Evolutionary conservation across 2,113 vertebrate species (phyloP).

Genomic region (Ursus arctos): DNA sequence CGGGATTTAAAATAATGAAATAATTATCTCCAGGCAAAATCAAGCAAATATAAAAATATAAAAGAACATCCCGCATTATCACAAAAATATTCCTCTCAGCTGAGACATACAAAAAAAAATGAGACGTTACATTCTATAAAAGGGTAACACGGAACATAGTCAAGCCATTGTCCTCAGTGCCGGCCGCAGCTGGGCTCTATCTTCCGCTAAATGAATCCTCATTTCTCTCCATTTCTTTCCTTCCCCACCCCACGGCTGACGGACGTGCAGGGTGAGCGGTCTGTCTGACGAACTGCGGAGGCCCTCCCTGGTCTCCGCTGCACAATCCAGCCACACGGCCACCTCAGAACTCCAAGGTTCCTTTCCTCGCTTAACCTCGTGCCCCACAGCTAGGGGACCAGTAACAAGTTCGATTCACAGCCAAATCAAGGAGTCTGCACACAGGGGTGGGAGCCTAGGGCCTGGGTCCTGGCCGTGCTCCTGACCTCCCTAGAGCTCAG

Average conservation of each 20-base stretch:
- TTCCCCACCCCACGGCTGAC: not conserved
- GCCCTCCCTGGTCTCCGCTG: fast-evolving
- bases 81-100: not conserved
- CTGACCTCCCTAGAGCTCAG: not conserved
- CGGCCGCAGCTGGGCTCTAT: not conserved
- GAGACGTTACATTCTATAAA: not conserved
- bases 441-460: fast-evolving
- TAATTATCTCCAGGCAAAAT: not conserved
- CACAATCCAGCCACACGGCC: not conserved
- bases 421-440: too few relatives aligned
- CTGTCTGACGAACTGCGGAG: not conserved
- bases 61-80: not conserved
- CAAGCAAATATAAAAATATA: not conserved
- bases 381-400: not conserved
- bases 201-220: not conserved
- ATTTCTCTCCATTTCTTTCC: not conserved
- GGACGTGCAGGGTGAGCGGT: not conserved
- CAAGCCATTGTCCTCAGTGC: not conserved
- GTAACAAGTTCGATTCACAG: not conserved
- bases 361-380: not conserved
- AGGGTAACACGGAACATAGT: not conserved
- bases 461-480: fast-evolving
- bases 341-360: not conserved
- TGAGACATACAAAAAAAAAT: not conserved
- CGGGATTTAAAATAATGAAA: not conserved